These are phyloP conservation scores for Chrysopilus asiliformis DNA, from an alignment of 2,888 invertebrate species.

Conservation along the genomic window DNA sequence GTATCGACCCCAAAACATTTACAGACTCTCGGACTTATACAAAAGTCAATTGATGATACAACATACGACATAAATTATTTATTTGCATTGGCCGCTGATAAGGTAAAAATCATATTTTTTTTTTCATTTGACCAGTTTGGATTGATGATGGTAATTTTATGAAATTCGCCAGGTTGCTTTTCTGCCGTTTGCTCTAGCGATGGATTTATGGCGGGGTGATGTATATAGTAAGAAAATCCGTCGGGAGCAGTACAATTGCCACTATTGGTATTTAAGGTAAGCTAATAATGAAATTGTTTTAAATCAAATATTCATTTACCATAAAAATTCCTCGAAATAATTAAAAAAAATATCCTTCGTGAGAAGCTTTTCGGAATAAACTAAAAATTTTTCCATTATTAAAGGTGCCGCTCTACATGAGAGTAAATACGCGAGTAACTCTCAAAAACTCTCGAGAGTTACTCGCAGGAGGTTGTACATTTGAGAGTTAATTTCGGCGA, in stretches of 20 bases:
- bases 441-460: too few species aligned
- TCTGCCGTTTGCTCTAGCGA: constrained; percentile 66
- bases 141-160: too few species aligned
- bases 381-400: too few species aligned
- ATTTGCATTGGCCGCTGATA: constrained; percentile 74
- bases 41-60: constrained; percentile 66
- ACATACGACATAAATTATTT: constrained; percentile 76
- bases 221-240: constrained; percentile 61
- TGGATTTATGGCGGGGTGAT: constrained; percentile 81
- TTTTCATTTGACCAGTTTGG: too few species aligned
- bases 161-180: constrained; percentile 38
- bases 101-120: constrained; percentile 41
- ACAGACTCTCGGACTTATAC: constrained; percentile 66
- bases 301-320: too few species aligned
- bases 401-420: too few species aligned
- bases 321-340: too few species aligned
- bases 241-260: constrained; percentile 71
- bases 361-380: too few species aligned
- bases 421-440: too few species aligned
- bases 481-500: too few species aligned
- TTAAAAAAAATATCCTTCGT: too few species aligned
- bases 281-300: constrained; percentile 2
- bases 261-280: constrained; percentile 75
- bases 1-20: constrained; percentile 75
- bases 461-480: too few species aligned